These are phyloP conservation scores for Chaetops frenatus DNA, from an alignment of 2,113 vertebrate genomes.

Conservation along the genomic window DNA sequence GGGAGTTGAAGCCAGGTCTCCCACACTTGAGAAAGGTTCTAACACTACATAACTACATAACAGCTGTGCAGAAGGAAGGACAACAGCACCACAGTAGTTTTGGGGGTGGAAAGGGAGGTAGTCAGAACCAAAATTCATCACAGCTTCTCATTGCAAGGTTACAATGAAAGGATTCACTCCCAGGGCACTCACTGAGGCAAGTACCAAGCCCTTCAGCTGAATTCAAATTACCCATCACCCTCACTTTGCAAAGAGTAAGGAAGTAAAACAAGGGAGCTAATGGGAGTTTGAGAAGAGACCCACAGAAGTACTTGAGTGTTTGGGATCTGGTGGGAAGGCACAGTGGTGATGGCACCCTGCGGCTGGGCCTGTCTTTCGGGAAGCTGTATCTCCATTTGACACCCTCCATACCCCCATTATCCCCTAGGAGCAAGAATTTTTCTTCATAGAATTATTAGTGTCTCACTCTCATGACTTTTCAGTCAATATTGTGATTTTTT, in stretches of 20 bases:
- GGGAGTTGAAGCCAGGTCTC: background rate
- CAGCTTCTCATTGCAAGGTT: background rate
- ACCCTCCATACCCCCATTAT: background rate
- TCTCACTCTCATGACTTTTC: background rate
- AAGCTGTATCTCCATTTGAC: background rate
- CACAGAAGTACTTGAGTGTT: background rate
- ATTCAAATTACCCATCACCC: background rate
- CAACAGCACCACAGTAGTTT: background rate
- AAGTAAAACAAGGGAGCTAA: background rate
- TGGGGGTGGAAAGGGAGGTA: background rate
- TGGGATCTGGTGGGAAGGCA: background rate
- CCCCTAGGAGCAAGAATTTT: background rate
- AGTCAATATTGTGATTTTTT: background rate
- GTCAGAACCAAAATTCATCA: background rate
- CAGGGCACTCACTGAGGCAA: background rate
- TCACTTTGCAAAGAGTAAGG: background rate
- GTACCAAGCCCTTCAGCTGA: background rate
- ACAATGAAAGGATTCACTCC: background rate
- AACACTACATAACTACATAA: background rate
- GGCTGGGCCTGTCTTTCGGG: background rate
- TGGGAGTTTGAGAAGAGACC: background rate
- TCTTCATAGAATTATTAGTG: background rate
- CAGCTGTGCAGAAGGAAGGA: background rate
- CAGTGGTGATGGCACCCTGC: accelerated
- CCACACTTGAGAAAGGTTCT: background rate